Evolutionary conservation across 2,888 invertebrate species (phyloP), one percentile per base, ranked within the genome.

Genomic region (Incurvaria masculella): DNA sequence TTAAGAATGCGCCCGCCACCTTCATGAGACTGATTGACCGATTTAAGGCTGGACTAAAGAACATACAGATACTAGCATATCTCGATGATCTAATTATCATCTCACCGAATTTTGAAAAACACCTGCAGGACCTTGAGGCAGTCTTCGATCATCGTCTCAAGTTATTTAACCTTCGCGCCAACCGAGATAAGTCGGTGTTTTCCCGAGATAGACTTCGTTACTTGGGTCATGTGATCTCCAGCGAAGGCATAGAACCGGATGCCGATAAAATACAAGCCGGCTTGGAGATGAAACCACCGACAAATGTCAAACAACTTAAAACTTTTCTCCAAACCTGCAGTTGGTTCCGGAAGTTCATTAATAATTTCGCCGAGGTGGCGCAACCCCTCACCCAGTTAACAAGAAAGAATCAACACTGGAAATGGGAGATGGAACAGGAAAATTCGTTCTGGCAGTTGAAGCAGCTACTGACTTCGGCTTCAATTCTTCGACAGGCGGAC

Each of bases 21-120:
- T 61, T 62, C 40, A 55, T 57, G 42, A 33, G 55, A 5, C 18
- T 61, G 4, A 60, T 61, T n/a, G 59, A 62, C 45, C 52, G 55
- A 6, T 53, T 59, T 21, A 51, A 52, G 20, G 48, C 51, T 2
- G 48, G 51, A 16, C 21, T 57, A 6, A 20, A 46, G 1, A 50
- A 54, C 8, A 52, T 52, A 2, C 47, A 49, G 2, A 49, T 52
- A 2, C 46, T 57, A 4, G 56, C 54, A 2, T 59, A 58, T 44
- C 44, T 57, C 2, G 59, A 60, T 49, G 57, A 58, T 44, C 45
- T 60, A 17, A 50, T 59, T 1, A 47, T 60, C 1, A 53, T 55
- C 10, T 59, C 58, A 4, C 38, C 39, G 16, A 44, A 49, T 42
- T 56, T 58, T 21, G 40, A 55, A 27, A 18, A 50, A 40, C 53